Base-by-base conservation (phyloP, 2,888 invertebrate genomes). In the Meiosimyza platycephala region DNA sequence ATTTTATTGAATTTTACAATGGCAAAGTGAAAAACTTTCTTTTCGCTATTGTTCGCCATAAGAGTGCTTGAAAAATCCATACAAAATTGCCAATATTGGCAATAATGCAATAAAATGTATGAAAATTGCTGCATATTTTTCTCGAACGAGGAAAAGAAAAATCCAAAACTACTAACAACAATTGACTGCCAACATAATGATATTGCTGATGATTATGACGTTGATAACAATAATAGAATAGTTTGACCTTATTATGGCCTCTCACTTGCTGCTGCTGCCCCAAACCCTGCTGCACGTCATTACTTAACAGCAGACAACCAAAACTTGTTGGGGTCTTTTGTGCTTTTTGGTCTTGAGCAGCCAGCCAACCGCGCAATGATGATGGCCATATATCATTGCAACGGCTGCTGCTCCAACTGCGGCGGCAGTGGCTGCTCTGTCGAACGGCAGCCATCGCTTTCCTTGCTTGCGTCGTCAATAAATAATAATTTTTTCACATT, bases 311-410 rank as follows among this genome's bases (percentile, higher is more conserved):
- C 57, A 75, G 65, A 69, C 73, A 76, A 75, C 74, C 74, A 76
- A 76, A 76, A 76, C 63, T 54, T 54, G 54, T 12, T 40, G 40
- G 40, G 16, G 16, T 54, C 54, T 16, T 9, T 40, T 40, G 40
- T 40, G 16, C 12, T 11, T 54, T 54, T 54, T 16, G 1, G 7
- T 54, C 54, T 3, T 18, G 28, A 5, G 12, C 48, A 16, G 40
- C 52, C 52, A 65, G 55, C 68, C 69, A 70, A 60, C 62, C 70
- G 74, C 72, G 74, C 74, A 72, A 66, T 78, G 79, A 77, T 76
- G 79, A 78, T 76, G 77, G 77, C 79, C 74, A 78, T 74, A 79
- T 77, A 75, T 78, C 78, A 76, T 76, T 72, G 75, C 74, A 76
- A 77, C 75, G 55, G 68, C 72, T 70, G 66, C 60, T 70, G 70